phyloP scores from a whole-genome alignment of 2,113 vertebrate genomes.

The Pedionomus torquatus region DNA sequence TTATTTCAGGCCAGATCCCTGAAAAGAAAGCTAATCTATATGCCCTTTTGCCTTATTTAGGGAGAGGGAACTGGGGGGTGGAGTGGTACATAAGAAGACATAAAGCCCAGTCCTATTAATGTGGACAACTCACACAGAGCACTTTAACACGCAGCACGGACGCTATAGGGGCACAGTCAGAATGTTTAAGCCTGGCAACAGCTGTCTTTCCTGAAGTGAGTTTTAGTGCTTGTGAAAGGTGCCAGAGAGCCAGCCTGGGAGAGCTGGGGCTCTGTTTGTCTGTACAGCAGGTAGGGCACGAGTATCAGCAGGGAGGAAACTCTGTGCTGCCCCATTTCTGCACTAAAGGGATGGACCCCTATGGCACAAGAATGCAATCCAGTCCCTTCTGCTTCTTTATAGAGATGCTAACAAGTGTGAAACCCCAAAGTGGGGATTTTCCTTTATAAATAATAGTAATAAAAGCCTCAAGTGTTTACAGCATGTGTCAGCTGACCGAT shows the following conservation, averaged over 20 bases:
- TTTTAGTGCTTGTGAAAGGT: neutral
- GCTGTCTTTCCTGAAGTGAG: neutral
- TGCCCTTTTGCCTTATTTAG: neutral
- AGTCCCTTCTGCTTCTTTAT: neutral
- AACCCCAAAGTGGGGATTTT: no score
- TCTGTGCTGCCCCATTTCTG: fast-evolving
- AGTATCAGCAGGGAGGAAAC: neutral
- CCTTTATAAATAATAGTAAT: neutral
- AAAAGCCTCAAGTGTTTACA: neutral
- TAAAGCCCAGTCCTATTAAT: neutral
- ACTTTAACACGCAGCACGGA: neutral
- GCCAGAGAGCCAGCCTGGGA: neutral
- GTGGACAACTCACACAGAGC: neutral
- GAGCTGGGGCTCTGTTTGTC: neutral
- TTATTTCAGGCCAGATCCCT: neutral
- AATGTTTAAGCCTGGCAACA: neutral
- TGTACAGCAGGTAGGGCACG: neutral
- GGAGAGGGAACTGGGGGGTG: fast-evolving
- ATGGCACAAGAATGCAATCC: neutral
- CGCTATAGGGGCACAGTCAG: neutral
- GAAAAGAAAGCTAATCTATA: neutral
- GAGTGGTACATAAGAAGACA: neutral
- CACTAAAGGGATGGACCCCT: neutral
- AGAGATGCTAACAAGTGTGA: neutral
- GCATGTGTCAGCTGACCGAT: neutral